Base-by-base conservation (phyloP, 1,140 invertebrate genomes). In the Drosophila pandora region DNA sequence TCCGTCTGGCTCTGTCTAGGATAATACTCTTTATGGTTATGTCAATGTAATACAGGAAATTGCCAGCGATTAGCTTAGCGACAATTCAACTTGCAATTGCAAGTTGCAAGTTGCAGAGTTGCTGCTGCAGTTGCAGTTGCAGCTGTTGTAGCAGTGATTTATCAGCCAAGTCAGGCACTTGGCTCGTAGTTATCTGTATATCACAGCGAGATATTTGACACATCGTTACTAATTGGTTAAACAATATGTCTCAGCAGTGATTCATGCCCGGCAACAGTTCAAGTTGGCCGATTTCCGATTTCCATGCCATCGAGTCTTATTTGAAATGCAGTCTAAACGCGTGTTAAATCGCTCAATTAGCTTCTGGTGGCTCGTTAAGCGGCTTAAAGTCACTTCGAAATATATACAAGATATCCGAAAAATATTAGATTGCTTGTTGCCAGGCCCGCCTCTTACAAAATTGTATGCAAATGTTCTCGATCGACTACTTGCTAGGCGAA, bases 221-320 rank as follows among this genome's bases (percentile, higher is more conserved):
- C 81, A 68, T 87, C 60, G 60, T 87, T 81, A 81, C 82, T 84
- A 84, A 84, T 84, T 76, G 75, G 77, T 65, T 77, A 87, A 81
- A 87, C 73, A 84, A 84, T 62, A 74, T 85, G 82, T 74, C 76
- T 76, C 78, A 77, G 47, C 49, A n/a, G 70, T 69, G 67, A 73
- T 73, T 48, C 49, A 56, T 34, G 25, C 41, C 50, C 39, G 48
- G 52, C 25, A 30, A 28, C 70, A 64, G 54, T 57, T 57, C 43
- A 55, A 52, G 39, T 52, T 61, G 37, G 48, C 41, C 5, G 17
- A 17, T 17, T 17, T 17, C 17, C 17, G 17, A 43, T 43, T 12
- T 12, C 13, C 23, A 32, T 70, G 62, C 52, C 30, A 2, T 13
- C 4, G 1, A 25, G 8, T 7, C 3, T n/a, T n/a, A 28, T 10